Evolutionary conservation across 2,113 vertebrate species (phyloP).

Genomic region (Trichechus manatus): DNA sequence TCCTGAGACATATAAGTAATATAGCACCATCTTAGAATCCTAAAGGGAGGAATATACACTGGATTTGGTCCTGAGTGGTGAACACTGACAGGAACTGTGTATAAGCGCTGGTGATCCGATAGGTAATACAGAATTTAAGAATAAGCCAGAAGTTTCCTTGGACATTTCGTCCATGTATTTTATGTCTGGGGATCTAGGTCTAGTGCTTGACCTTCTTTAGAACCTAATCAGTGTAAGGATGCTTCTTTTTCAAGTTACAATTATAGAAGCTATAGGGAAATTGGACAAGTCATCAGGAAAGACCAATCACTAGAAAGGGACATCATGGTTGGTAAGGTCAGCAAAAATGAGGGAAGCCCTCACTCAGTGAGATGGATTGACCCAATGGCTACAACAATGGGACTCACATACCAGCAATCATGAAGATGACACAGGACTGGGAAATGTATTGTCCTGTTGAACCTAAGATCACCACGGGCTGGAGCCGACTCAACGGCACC

Average conservation of each 20-base stretch:
- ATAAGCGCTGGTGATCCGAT: neutral
- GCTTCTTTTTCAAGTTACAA: neutral
- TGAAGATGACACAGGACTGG: too few species aligned
- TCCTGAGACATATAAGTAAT: neutral
- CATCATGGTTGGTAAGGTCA: too few species aligned
- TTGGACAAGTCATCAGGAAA: too few species aligned
- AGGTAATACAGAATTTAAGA: neutral
- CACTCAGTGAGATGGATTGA: too few species aligned
- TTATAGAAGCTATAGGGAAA: neutral
- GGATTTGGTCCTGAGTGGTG: neutral
- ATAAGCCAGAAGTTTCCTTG: neutral
- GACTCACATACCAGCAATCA: too few species aligned
- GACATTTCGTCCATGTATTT: neutral
- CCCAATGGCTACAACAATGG: too few species aligned
- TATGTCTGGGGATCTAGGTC: neutral
- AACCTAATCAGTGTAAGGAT: neutral
- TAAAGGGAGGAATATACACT: neutral
- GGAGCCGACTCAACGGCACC: too few species aligned
- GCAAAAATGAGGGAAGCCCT: too few species aligned
- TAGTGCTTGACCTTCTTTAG: neutral
- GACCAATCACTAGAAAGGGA: too few species aligned
- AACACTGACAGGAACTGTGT: neutral
- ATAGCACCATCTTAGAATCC: neutral
- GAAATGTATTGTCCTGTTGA: too few species aligned
- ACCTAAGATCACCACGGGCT: too few species aligned